phyloP scores from a whole-genome alignment of 2,797 vertebrate species.

The Halcyon badia region DNA sequence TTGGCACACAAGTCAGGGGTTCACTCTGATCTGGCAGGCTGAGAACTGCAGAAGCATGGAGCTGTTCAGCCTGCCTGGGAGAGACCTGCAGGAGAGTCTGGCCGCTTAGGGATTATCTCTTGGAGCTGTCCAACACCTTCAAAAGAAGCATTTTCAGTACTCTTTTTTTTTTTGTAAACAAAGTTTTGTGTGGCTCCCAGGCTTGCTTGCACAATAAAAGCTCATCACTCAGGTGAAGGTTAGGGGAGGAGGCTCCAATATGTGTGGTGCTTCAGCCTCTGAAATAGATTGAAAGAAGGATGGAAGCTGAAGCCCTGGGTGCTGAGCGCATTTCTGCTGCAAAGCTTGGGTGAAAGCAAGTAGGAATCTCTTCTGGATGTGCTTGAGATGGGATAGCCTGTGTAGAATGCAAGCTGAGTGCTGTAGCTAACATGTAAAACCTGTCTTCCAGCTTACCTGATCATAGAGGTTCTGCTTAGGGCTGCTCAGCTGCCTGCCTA shows the following conservation, averaged over 20 bases:
- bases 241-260: background rate
- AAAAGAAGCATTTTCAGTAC: background rate
- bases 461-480: background rate
- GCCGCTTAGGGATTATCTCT: fast-evolving
- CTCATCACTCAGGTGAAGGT: background rate
- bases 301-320: background rate
- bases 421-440: background rate
- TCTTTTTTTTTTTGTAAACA: background rate
- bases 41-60: background rate
- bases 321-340: background rate
- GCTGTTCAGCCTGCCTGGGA: background rate
- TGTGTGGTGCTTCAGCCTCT: background rate
- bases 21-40: background rate
- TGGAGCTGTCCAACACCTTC: constrained; percentile 14
- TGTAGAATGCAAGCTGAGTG: background rate
- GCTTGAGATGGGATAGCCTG: fast-evolving
- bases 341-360: background rate
- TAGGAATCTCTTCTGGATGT: background rate
- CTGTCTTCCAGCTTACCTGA: background rate
- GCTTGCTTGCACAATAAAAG: background rate
- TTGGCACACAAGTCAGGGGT: background rate
- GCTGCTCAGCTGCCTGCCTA: background rate
- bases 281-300: background rate
- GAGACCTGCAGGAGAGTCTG: background rate
- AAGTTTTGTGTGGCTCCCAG: background rate